These are phyloP conservation scores for Rhinogobius similis DNA, from an alignment of 2,113 vertebrate genomes.

Conservation along the genomic window DNA sequence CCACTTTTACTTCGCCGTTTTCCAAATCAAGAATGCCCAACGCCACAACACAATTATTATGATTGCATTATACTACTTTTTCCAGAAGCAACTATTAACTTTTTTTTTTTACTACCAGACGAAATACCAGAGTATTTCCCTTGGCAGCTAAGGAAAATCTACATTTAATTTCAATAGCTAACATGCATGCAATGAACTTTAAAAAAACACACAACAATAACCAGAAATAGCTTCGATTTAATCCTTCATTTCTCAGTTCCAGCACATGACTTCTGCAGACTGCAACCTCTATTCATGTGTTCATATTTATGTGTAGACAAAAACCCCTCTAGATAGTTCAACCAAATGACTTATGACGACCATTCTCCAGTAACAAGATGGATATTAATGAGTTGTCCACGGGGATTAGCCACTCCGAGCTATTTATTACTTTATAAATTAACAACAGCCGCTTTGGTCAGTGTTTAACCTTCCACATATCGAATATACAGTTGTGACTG, in stretches of 20 bases:
- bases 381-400: neutral
- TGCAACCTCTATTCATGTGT: neutral
- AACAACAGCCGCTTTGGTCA: neutral
- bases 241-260: neutral
- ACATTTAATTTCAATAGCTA: neutral
- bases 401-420: neutral
- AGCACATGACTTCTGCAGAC: neutral
- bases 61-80: neutral
- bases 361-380: neutral
- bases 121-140: neutral
- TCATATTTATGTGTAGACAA: neutral
- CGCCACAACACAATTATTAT: neutral
- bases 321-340: neutral
- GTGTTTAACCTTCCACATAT: neutral
- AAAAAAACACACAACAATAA: neutral
- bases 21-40: neutral
- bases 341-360: neutral
- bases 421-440: neutral
- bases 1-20: neutral
- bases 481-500: neutral
- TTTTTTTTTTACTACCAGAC: neutral
- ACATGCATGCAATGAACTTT: neutral
- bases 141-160: neutral
- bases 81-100: neutral
- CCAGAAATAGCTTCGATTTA: too few relatives aligned